phyloP scores from a whole-genome alignment of 2,113 vertebrate genomes.

The Platysternon megacephalum region DNA sequence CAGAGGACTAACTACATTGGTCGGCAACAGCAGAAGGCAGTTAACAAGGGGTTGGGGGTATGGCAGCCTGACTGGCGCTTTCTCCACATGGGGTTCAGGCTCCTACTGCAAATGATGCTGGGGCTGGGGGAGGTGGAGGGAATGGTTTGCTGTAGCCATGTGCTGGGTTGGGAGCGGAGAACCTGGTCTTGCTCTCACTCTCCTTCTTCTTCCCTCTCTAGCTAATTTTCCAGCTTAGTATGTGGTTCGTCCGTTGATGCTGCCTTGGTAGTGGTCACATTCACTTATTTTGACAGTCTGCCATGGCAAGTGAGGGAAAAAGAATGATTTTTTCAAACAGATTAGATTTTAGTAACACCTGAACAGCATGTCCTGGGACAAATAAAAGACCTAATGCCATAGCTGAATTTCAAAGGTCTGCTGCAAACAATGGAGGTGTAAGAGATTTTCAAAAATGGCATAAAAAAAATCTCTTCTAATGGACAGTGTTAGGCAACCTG shows the following conservation, averaged over 20 bases:
- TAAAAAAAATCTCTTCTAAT: not conserved
- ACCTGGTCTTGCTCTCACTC: not conserved
- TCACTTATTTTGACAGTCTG: not conserved
- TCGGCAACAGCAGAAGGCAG: not conserved
- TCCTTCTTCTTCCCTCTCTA: conserved; percentile 8
- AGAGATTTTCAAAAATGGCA: not conserved
- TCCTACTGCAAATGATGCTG: not conserved
- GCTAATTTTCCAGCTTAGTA: conserved; percentile 38
- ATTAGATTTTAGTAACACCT: not conserved
- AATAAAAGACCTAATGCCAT: not conserved
- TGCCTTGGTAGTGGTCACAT: conserved; percentile 27
- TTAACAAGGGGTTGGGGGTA: not conserved
- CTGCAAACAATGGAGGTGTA: not conserved
- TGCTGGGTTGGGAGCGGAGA: not conserved
- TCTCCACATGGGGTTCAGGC: not conserved
- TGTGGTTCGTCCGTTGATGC: not conserved
- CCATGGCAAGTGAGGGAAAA: not conserved
- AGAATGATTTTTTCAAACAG: not conserved
- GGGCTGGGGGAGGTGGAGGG: not conserved
- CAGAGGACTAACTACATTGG: not conserved
- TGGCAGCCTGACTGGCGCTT: not conserved
- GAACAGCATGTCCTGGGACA: not conserved
- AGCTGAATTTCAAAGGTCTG: not conserved
- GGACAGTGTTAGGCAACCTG: not conserved
- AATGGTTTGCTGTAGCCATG: not conserved